Base-by-base conservation (phyloP, 2,888 invertebrate genomes). In the Celastrina argiolus region DNA sequence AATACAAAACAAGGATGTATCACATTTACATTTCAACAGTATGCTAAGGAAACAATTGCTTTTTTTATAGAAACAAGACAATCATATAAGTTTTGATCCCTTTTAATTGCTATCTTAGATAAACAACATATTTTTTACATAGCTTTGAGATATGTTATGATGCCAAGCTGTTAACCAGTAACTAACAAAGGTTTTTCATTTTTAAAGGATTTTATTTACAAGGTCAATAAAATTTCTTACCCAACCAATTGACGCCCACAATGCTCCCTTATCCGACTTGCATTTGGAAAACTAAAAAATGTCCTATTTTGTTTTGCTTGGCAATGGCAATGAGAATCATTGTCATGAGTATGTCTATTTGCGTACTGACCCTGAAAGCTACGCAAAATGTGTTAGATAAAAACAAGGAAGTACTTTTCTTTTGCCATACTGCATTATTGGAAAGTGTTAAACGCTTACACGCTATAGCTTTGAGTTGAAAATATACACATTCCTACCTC, bases 231-330 rank as follows among this genome's bases (percentile, higher is more conserved):
- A 45, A 41, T 26, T 10, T 56, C 69, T 67, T 86, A 96, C 96
- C 96, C 96, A 70, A 96, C 92, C 68, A 96, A 83, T 83, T 96
- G 95, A 76, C 95, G 93, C 69, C 95, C 95, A 76, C 92, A 91
- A 77, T 95, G 96, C 76, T 94, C 93, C 75, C 94, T 94, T 67
- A 92, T 94, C 72, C 88, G 87, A 68, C 81, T 91, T 65, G 85
- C 80, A 71, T 81, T 81, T 10, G 88, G 75, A 67, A 89, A 82
- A 69, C 72, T 87, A 39, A 92, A 76, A 73, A 92, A 87, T n/a
- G 77, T 77, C 18, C 89, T 82, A 73, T 75, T 79, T 67, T 83
- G 84, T 66, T 79, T 79, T 51, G 70, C 69, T 71, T 85, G 84
- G 76, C 86, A 88, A 72, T 87, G 88, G 80, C 83, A 83, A 70